Evolutionary conservation across 2,888 invertebrate species (phyloP).

Genomic region (Eubasilissa splendida): DNA sequence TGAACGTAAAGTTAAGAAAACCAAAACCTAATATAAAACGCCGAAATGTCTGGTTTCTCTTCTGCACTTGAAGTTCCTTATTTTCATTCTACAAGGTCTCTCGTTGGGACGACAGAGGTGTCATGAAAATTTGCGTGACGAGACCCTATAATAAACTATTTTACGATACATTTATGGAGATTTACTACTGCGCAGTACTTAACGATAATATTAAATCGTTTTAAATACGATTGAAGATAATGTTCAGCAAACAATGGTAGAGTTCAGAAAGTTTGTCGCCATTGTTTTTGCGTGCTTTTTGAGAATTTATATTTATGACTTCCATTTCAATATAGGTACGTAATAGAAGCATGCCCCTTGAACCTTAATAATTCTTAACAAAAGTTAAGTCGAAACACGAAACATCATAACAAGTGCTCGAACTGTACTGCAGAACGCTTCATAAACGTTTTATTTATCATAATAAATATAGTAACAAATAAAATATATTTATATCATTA

Average conservation of each 20-base stretch:
- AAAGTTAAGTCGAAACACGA: too few species aligned
- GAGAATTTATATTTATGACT: conserved; percentile 10
- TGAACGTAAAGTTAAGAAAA: too few species aligned
- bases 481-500: too few species aligned
- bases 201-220: conserved; percentile 35
- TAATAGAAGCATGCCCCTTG: neutral
- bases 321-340: neutral
- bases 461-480: too few species aligned
- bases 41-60: too few species aligned
- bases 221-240: conserved; percentile 35
- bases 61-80: neutral
- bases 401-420: too few species aligned
- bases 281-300: neutral
- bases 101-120: neutral
- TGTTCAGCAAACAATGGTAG: conserved; percentile 11
- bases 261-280: conserved; percentile 21
- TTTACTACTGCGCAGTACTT: conserved; percentile 28
- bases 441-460: too few species aligned
- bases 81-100: neutral
- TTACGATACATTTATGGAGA: conserved; percentile 44
- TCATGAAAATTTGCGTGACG: conserved; percentile 15
- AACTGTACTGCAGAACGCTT: too few species aligned
- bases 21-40: too few species aligned
- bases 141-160: neutral
- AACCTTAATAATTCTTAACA: neutral